Percentiles rank a stretch among this genome's conserved stretches.
These are phyloP conservation scores for Hucho hucho DNA, from an alignment of 2,113 vertebrate genomes.

Conservation along the genomic window DNA sequence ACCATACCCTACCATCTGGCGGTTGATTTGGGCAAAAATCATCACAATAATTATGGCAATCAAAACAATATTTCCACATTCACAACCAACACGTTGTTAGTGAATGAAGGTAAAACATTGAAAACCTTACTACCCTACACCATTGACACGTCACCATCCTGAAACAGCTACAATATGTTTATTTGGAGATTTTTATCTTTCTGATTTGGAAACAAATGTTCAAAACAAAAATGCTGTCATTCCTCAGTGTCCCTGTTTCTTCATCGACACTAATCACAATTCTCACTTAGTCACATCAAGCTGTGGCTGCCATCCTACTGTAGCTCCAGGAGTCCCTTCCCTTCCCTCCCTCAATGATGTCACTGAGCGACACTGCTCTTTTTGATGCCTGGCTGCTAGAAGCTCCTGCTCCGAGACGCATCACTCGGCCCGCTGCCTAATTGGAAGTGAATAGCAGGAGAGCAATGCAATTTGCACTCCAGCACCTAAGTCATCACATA, in stretches of 20 bases:
- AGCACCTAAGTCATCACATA: conserved; percentile 62
- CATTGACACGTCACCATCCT: too few relatives aligned
- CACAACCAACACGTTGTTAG: conserved; percentile 56
- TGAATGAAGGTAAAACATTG: conserved; percentile 34
- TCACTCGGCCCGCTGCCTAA: conserved; percentile 67
- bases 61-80: conserved; percentile 65
- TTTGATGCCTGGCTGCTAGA: conserved; percentile 63
- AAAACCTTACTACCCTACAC: too few relatives aligned
- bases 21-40: conserved; percentile 75
- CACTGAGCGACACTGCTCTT: conserved; percentile 50
- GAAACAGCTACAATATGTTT: too few relatives aligned
- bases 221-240: conserved; percentile 28
- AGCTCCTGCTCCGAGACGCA: conserved; percentile 67
- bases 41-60: conserved; percentile 76
- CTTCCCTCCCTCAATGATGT: conserved; percentile 44
- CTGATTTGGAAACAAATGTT: too few relatives aligned
- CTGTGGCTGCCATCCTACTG: conserved; percentile 9
- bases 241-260: conserved; percentile 21
- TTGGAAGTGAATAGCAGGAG: conserved; percentile 68
- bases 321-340: conserved; percentile 38
- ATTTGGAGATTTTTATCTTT: too few relatives aligned
- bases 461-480: conserved; percentile 64
- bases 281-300: conserved; percentile 42
- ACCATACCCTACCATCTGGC: conserved; percentile 72
- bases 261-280: conserved; percentile 37